Base-by-base conservation (phyloP, 2,797 vertebrate species). In the Microcaecilia unicolor region DNA sequence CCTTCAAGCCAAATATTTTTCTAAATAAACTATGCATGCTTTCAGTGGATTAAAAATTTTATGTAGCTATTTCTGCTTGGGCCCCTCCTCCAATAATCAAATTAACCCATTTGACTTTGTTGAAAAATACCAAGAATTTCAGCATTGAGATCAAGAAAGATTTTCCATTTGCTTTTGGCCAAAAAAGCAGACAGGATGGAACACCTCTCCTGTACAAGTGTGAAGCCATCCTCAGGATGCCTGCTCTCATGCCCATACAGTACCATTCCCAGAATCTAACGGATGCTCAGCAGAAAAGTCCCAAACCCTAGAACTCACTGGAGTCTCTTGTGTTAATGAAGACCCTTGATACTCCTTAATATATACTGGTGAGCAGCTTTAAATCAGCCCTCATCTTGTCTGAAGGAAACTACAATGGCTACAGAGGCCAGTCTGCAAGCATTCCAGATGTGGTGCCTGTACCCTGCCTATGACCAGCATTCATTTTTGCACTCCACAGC, bases 401-500 rank as follows among this genome's bases (percentile, higher is more conserved):
- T 35, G 34, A 43, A 28, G 67, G 48, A 64, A 70, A 58, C 18
- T 62, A 63, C 8, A 41, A 36, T 2, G 53, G 58, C 43, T 56
- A 48, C 5, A 0, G 12, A 49, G 58, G 19, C 44, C 10, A 54
- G 63, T 70, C 52, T 57, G 81, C 80, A 77, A 72, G 61, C 66
- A 76, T 81, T 90, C 89, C 93, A 96, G 92, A 95, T 93, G 90
- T 90, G 87, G 48, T 10, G 55, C 64, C 54, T 61, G 68, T 77
- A 73, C 69, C 74, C 72, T 68, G 77, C 78, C 80, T 85, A 81
- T 79, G 74, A 75, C 76, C 75, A 76, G 84, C 78, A 82, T 74
- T 83, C 74, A 82, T 87, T 85, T 82, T 80, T 79, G 86, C 47
- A 67, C 81, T 80, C 78, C 84, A 90, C 93, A 97, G 92, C 93